Evolutionary conservation across 2,113 vertebrate genomes (phyloP).

Genomic region (Opisthocomus hoazin): DNA sequence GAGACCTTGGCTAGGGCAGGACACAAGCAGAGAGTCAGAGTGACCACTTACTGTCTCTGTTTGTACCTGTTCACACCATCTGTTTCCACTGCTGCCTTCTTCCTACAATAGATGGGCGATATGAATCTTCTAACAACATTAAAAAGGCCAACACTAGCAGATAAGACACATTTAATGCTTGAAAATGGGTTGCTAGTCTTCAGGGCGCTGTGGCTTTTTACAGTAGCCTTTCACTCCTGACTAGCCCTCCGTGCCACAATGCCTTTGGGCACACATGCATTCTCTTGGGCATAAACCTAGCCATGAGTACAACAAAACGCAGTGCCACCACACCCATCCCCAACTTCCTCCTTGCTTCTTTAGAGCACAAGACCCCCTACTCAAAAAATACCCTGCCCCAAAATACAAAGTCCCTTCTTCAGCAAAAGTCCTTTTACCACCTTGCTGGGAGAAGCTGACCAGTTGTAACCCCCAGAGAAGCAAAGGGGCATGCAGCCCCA

Average conservation of each 20-base stretch:
- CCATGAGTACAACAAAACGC: not conserved
- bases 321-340: not conserved
- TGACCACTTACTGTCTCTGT: not conserved
- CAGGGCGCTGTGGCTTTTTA: not conserved
- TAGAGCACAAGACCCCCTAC: not conserved
- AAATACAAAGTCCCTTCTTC: not conserved
- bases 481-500: accelerated
- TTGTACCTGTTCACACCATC: not conserved
- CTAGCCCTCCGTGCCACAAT: too few species aligned
- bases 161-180: not conserved
- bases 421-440: not conserved
- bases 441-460: not conserved
- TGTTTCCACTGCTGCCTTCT: not conserved
- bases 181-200: not conserved
- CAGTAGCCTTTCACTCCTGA: not conserved
- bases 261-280: accelerated
- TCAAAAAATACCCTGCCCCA: not conserved
- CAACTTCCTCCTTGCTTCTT: not conserved
- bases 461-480: not conserved
- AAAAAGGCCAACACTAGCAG: not conserved
- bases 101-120: not conserved
- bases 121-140: not conserved
- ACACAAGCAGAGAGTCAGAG: not conserved
- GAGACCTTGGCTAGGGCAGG: not conserved
- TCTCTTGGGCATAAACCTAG: not conserved